A percentile compares a stretch with the other conserved stretches of the same genome.
Evolutionary conservation across 2,797 vertebrate species (phyloP).

Genomic region (Odontamblyopus lacepedii): DNA sequence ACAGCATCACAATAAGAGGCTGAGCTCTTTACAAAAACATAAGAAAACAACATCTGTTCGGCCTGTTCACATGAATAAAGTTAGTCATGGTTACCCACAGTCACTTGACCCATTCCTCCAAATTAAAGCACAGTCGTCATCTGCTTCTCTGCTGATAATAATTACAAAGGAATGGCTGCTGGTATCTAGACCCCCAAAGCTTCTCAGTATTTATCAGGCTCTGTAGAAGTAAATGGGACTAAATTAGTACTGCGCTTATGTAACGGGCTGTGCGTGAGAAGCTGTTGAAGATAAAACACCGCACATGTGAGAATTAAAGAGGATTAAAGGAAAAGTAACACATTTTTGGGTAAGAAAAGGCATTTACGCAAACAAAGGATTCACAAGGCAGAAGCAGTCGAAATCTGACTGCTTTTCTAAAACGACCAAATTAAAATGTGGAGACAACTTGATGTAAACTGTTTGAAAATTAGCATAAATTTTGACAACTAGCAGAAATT

Average conservation of each 20-base stretch:
- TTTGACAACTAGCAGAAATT: neutral
- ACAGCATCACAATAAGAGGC: neutral
- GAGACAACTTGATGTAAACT: slow-evolving; percentile 29
- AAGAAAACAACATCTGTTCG: neutral
- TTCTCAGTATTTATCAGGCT: slow-evolving; percentile 40
- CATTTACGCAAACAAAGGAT: slow-evolving; percentile 44
- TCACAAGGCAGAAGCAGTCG: slow-evolving; percentile 20
- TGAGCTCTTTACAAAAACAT: neutral
- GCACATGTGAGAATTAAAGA: slow-evolving; percentile 24
- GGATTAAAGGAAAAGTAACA: slow-evolving; percentile 21
- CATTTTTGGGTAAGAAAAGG: slow-evolving; percentile 38
- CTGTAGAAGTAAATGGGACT: slow-evolving; percentile 20
- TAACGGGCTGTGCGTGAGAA: slow-evolving; percentile 33
- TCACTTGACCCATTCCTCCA: slow-evolving; percentile 21
- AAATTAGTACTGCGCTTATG: slow-evolving; percentile 30
- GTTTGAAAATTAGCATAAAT: slow-evolving; percentile 11
- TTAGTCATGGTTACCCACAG: slow-evolving; percentile 8
- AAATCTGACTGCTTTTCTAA: slow-evolving; percentile 16
- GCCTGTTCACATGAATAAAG: slow-evolving; percentile 11
- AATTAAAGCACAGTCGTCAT: slow-evolving; percentile 22
- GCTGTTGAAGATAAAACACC: slow-evolving; percentile 28
- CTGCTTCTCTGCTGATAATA: slow-evolving; percentile 20
- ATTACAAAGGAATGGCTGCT: slow-evolving; percentile 26
- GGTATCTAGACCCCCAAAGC: slow-evolving; percentile 23
- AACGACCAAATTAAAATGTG: slow-evolving; percentile 29